Evolutionary conservation across 2,113 vertebrate species (phyloP).

Genomic region (Heptranchias perlo): DNA sequence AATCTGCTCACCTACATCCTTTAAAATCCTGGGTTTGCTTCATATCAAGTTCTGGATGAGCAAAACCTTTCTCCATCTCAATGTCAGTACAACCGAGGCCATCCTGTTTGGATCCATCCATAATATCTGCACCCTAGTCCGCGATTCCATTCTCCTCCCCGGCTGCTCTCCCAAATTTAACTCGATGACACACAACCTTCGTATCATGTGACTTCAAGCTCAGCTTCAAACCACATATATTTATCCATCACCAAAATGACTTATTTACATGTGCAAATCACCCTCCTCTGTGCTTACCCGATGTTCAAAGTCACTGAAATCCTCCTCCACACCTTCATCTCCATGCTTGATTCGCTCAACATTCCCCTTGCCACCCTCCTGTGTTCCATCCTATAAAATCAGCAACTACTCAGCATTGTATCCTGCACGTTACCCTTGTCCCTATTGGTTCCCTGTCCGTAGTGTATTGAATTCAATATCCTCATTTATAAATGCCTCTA

Average conservation of each 20-base stretch:
- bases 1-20: no score
- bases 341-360: not conserved
- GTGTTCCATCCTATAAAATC: not conserved
- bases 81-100: not conserved
- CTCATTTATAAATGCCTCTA: not conserved
- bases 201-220: not conserved
- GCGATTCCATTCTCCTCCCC: no score
- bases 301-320: not conserved
- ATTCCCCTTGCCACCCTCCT: not conserved
- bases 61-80: not conserved
- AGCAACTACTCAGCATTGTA: not conserved
- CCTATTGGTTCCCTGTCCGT: not conserved
- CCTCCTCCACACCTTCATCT: not conserved
- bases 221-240: not conserved
- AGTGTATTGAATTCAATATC: not conserved
- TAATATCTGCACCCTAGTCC: no score
- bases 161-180: not conserved
- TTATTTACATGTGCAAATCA: not conserved
- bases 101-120: not conserved
- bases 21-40: no score
- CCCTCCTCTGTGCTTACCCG: not conserved
- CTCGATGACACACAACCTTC: not conserved
- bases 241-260: not conserved
- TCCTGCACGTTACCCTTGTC: not conserved
- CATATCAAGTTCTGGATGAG: not conserved